Evolutionary conservation across 2,113 vertebrate species (phyloP).

Genomic region (Sus scrofa): DNA sequence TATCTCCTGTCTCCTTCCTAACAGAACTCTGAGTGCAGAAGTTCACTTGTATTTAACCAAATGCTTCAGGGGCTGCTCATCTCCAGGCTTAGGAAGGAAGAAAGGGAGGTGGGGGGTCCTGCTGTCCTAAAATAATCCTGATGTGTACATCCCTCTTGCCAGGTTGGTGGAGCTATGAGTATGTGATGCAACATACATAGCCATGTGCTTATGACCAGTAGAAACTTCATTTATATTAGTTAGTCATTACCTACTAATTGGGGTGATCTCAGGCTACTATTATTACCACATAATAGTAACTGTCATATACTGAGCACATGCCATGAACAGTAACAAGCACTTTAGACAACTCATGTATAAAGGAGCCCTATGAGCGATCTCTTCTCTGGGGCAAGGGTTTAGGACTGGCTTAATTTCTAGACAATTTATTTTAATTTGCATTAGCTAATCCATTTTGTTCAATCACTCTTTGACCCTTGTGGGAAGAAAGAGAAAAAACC

Average conservation of each 20-base stretch:
- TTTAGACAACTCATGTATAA: background rate
- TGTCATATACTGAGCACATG: too few species aligned
- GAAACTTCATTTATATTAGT: background rate
- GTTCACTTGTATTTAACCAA: background rate
- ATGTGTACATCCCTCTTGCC: accelerated
- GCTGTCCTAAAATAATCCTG: background rate
- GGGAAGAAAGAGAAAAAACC: background rate
- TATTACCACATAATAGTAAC: background rate
- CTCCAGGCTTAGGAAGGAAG: background rate
- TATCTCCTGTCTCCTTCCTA: background rate
- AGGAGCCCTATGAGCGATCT: background rate
- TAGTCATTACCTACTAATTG: background rate
- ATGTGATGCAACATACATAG: background rate
- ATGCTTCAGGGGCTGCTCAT: background rate
- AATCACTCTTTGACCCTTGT: background rate
- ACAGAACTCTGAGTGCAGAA: background rate
- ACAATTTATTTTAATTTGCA: constrained; percentile 21
- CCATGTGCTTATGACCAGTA: background rate
- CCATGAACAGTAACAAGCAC: background rate
- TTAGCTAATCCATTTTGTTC: background rate
- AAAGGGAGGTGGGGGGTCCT: background rate
- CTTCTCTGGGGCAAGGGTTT: background rate
- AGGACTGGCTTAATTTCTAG: background rate
- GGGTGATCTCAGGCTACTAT: background rate
- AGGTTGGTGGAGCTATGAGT: background rate